A percentile compares a stretch with the other conserved stretches of the same genome.
These are phyloP conservation scores for Drosophila birchii DNA, from an alignment of 2,888 invertebrate genomes.

Conservation along the genomic window DNA sequence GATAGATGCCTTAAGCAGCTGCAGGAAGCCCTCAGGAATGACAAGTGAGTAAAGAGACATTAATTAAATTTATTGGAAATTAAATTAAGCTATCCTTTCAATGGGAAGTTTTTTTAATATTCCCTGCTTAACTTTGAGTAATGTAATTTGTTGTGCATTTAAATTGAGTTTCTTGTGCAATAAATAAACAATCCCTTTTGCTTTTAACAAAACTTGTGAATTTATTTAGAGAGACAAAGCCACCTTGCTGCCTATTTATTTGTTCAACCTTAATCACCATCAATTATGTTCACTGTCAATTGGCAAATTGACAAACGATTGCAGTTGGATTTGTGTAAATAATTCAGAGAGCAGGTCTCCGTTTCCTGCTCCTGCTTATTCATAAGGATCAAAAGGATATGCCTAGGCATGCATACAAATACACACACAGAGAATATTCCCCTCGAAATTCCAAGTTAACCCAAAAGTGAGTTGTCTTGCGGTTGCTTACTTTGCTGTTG, in stretches of 20 bases:
- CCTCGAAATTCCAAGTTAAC: constrained; percentile 19
- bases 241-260: constrained; percentile 2
- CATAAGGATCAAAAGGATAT: constrained; percentile 29
- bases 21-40: constrained; percentile 66
- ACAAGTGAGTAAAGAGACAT: constrained; percentile 53
- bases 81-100: neutral
- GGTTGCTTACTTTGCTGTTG: constrained; percentile 4
- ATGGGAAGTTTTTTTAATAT: neutral
- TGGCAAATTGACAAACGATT: constrained; percentile 56
- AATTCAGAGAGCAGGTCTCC: constrained; percentile 31
- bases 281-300: constrained; percentile 51
- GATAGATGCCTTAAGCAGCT: constrained; percentile 80
- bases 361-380: constrained; percentile 39
- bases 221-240: constrained; percentile 7
- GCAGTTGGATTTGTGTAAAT: constrained; percentile 46
- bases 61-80: too few species aligned
- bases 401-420: neutral
- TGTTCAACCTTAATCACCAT: constrained; percentile 40
- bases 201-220: neutral
- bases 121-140: neutral
- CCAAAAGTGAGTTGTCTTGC: constrained; percentile 46
- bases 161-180: neutral
- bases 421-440: constrained; percentile 5
- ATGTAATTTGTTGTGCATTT: constrained; percentile 4
- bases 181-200: constrained; percentile 7